Base-by-base conservation (phyloP, 2,888 invertebrate species). In the Drosophila atroscutellata region DNA sequence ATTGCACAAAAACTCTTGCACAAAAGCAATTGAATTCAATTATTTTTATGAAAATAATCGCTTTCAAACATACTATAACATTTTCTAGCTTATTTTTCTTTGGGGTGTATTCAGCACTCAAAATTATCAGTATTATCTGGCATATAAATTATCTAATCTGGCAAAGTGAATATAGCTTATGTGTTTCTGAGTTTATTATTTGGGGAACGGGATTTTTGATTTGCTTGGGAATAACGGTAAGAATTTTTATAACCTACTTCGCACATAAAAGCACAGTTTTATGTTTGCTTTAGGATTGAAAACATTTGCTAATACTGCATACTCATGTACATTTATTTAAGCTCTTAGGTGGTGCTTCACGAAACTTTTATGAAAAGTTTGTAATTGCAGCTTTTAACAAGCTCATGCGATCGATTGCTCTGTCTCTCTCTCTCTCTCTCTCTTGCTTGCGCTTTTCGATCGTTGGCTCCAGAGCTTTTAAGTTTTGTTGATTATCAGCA, bases 1-100 rank as follows among this genome's bases (percentile, higher is more conserved):
- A 30, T 55, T 20, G 7, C 24, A 34, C 30, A 57, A 50, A 55
- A 45, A 51, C 36, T 28, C 36, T 39, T 37, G 42, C 49, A 64
- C 8, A 66, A 69, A 73, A 57, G 37, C 71, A 83, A 77, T 67
- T 65, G 58, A 75, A 86, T 86, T 71, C 64, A 71, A 77, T 77
- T 83, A 55, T 58, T 72, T 77, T 75, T 75, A 81, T 87, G 64
- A 62, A 60, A 70, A 62, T 57, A 32, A 28, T 45, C 32, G 81
- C 54, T 65, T 42, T 56, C 42, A 63, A 78, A 73, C 47, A 69
- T 70, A 57, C 64, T 37, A 73, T 74, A 71, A 68, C 70, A 76
- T 70, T 72, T 57, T 58, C 58, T 78, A 49, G 52, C 28, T 30
- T 6, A 42, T 61, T 66, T 65, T 50, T 49, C 18, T 20, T 34